Percentiles rank a stretch among this genome's conserved stretches.
These are phyloP conservation scores for Meles meles DNA, from an alignment of 2,113 vertebrate genomes.

Conservation along the genomic window DNA sequence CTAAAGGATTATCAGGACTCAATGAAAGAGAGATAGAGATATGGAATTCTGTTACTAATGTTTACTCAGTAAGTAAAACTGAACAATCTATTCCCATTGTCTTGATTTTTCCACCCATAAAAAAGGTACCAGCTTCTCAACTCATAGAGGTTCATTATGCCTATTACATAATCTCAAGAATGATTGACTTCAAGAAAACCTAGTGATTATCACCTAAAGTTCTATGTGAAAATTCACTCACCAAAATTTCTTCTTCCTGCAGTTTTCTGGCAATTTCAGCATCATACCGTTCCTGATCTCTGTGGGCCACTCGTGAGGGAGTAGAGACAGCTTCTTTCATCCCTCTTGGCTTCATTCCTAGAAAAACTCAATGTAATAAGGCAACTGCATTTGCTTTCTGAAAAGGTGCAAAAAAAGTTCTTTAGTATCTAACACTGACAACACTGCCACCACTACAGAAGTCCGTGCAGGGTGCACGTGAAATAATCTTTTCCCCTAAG, in stretches of 20 bases:
- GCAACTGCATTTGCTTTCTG: not conserved
- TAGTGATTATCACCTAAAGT: not conserved
- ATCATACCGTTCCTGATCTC: conserved; percentile 89
- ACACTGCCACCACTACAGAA: not conserved
- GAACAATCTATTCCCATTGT: not conserved
- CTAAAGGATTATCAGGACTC: not conserved
- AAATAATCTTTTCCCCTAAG: not conserved
- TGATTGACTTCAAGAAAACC: not conserved
- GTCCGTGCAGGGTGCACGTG: not conserved
- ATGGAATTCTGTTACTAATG: not conserved
- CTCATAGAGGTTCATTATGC: not conserved
- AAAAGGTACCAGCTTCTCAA: not conserved
- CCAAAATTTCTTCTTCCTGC: conserved; percentile 94
- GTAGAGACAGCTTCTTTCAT: conserved; percentile 81
- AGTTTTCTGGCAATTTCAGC: conserved; percentile 93
- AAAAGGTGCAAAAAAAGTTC: not conserved
- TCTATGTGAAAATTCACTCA: conserved; percentile 71
- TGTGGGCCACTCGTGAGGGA: conserved; percentile 77
- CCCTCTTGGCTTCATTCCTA: conserved; percentile 75
- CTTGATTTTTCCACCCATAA: not conserved
- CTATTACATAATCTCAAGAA: not conserved
- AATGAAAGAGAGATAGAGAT: not conserved
- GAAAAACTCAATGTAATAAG: conserved; percentile 13
- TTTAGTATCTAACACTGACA: not conserved
- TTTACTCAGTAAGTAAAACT: not conserved